Base-by-base conservation (phyloP, 2,797 vertebrate species). In the Psittacula derbiana region DNA sequence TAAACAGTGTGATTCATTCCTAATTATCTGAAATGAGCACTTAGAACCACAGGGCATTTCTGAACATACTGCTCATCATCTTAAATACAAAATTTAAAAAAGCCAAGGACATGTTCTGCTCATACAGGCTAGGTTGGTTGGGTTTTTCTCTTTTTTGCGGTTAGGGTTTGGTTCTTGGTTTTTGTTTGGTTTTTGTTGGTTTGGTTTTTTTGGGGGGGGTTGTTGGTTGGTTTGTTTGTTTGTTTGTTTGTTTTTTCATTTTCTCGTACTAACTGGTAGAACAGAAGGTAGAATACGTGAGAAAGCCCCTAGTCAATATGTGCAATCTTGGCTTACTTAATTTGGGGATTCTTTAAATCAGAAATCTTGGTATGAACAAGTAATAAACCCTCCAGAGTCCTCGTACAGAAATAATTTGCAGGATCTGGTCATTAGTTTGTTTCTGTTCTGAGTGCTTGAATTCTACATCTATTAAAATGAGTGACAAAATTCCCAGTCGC, bases 261-360 rank as follows among this genome's bases (percentile, higher is more conserved):
- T 64, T 64, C 4, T 69, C 16, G 47, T 70, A 44, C 16, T 47
- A 47, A 52, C 47, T 85, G 46, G 12, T 62, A 61, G 43, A 60
- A 76, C 31, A 36, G 62, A 73, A 86, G 6, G 30, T 15, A 11
- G 47, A 33, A 14, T 76, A 15, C 11, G 7, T 55, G 43, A 70
- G 25, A 38, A 85, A 91, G 40, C 31, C 21, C 7, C 25, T 23
- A 52, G 61, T 27, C 0, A 0, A 7, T 79, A 31, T 8, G 19
- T 66, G 16, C 40, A 36, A 21, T 85, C 20, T 41, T 80, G 38
- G 8, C 44, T 69, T 90, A 19, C 60, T 58, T 62, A 61, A 46
- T 85, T 66, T 64, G 15, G 6, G 13, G 20, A 6, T 81, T 83
- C 8, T 19, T 75, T 86, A 72, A 58, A 46, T 80, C 20, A 60